These are phyloP conservation scores for Melanotaenia maccullochi DNA, from an alignment of 2,797 vertebrate genomes.

Conservation along the genomic window DNA sequence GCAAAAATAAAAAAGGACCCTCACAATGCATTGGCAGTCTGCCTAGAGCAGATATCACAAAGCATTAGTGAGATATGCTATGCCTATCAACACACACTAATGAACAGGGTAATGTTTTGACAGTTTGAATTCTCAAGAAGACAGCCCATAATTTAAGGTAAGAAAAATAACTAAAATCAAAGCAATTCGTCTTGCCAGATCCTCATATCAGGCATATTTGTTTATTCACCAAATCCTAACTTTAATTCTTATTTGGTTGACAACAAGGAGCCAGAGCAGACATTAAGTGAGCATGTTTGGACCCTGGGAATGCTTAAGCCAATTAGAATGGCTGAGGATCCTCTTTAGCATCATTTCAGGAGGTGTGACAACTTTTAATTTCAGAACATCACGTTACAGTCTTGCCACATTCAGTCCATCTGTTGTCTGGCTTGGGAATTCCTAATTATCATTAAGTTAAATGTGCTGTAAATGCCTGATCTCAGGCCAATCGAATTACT, in stretches of 20 bases:
- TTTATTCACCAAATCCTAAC: not conserved
- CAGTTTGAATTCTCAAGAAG: no score
- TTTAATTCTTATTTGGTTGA: not conserved
- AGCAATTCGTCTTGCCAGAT: not conserved
- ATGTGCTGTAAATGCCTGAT: conserved; percentile 41
- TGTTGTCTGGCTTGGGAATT: conserved; percentile 28
- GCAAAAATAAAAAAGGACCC: not conserved
- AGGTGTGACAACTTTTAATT: conserved; percentile 29
- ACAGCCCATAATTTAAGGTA: no score
- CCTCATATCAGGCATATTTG: not conserved
- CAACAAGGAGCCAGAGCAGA: conserved; percentile 32
- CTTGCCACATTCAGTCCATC: conserved; percentile 24
- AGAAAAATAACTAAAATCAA: no score
- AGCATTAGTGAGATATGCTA: not conserved
- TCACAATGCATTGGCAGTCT: not conserved
- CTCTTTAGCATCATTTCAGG: conserved; percentile 16
- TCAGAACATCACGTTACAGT: conserved; percentile 25
- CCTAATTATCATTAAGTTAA: conserved; percentile 25
- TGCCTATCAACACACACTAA: not conserved
- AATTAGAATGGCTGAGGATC: conserved; percentile 30
- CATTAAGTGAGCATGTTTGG: conserved; percentile 41
- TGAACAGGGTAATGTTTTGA: no score
- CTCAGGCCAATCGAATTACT: conserved; percentile 46
- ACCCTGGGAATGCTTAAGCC: conserved; percentile 37
- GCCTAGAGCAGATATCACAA: not conserved